Base-by-base conservation (phyloP, 2,797 vertebrate species). In the Rhynchotus rufescens region DNA sequence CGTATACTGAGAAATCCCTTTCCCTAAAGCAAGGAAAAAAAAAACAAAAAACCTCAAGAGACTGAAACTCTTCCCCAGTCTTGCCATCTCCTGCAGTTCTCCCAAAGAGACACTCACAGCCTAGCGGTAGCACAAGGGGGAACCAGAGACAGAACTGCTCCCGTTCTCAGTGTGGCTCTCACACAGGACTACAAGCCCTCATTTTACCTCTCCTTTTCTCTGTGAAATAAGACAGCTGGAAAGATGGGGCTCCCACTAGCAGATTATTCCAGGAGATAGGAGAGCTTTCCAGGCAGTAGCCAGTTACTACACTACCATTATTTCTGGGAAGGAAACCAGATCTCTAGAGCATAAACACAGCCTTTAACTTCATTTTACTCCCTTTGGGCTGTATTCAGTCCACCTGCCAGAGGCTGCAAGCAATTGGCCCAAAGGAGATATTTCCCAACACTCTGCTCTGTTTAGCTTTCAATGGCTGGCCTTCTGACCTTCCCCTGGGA, bases 21-120 rank as follows among this genome's bases (percentile, higher is more conserved):
- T 2, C 2, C 1, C 6, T 45, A 56, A 56, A 56, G 28, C 10
- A 7, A 19, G 17, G 9, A 15, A 26, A 52, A 44, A 76, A 84
- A 65, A 3, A 80, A 8, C 16, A 54, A 71, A 84, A 64, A 3
- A 82, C 74, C 2, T 68, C 19, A 4, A 72, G 20, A 84, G 84
- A 2, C 0, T 38, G 14, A 62, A 76, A 86, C 5, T 0, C 40
- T 22, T 5, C 9, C 5, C 2, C 0, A 3, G 11, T 1, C 3
- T 1, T 20, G 4, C 13, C 32, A 28, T 30, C 47, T 38, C 25
- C 67, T 38, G 34, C 26, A 20, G 36, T 26, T 38, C 54, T 30
- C 28, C 8, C 21, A 10, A n/a, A 17, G 3, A 59, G 47, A 68
- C 3, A 11, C 49, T 8, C 45, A 28, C 51, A 12, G 5, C 16